Base-by-base conservation (phyloP, 2,113 vertebrate species). In the Mandrillus leucophaeus region DNA sequence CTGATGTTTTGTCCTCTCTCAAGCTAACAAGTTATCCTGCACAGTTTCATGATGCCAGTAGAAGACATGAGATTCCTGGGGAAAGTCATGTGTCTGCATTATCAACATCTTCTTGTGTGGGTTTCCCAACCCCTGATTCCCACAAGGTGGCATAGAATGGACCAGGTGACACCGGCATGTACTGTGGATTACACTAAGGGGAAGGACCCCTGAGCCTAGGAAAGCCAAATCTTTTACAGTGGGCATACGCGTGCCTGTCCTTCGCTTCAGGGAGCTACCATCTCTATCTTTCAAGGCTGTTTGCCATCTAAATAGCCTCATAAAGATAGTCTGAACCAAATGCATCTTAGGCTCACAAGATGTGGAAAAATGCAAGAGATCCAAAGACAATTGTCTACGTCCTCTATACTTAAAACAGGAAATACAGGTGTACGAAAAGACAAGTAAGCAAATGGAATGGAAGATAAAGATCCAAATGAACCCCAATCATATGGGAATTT, bases 241-340 rank as follows among this genome's bases (percentile, higher is more conserved):
- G 16, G n/a, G 16, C 3, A 6, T 4, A 43, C 17, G 12, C 0
- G 1, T 5, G 1, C 66, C 6, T 81, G 66, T 25, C 27, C 4
- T 13, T 73, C 43, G n/a, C 43, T 68, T 48, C 70, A 16, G n/a
- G 79, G n/a, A 90, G 59, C 83, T 2, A 25, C 9, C 10, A 0
- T 73, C 55, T 84, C 40, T 10, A 4, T 45, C n/a, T 66, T 78
- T 22, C 72, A 61, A 59, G 16, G 66, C 7, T 32, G 66, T 68
- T n/a, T 68, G 32, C 66, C 32, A 17, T 20, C 30, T 61, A 25
- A 30, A 85, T 38, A 40, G 27, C 64, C 40, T 76, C n/a, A 17
- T 17, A 90, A 90, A 93, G 10, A 35, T 3, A 57, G 35, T 30
- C 35, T 17, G n/a, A 73, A 86, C 38, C 81, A 75, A 76, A 92